Evolutionary conservation across 2,797 vertebrate genomes (phyloP), one percentile per base, ranked within the genome.

Genomic region (Sciurus vulgaris): DNA sequence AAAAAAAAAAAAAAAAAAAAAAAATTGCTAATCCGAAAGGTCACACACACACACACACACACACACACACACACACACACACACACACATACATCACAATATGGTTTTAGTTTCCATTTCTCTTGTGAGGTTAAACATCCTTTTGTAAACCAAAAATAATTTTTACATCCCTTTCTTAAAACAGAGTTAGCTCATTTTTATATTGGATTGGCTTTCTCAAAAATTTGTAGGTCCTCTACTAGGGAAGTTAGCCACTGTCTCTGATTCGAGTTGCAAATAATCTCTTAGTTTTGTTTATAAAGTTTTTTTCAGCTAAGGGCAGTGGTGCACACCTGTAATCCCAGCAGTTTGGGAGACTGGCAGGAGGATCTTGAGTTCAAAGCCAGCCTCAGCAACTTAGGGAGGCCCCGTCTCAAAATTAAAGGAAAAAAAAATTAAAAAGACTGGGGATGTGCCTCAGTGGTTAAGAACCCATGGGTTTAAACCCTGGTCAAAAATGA

Each of bases 101-200:
- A 61, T 87, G 35, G 69, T 65, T 96, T 81, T 79, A 89, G 51
- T 84, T 93, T 94, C 65, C 72, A 61, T 89, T 89, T 95, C n/a
- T 70, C 51, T 93, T 88, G 38, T 88, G 49, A 88, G 4, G 49
- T 83, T 93, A 91, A 22, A 74, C 56, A 54, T 65, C 41, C 20
- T 93, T 74, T 93, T 61, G 11, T 86, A 41, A 93, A 18, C 78
- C 74, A 96, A 76, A 49, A 91, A 73, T 22, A 63, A 85, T 65
- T 82, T 59, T 33, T 91, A 44, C 85, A n/a, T 88, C 59, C 51
- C 28, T 89, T 94, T 89, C 88, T 65, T 93, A 82, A 72, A 74
- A 96, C 92, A 35, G 69, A 65, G 44, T 91, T 87, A 90, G 35
- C 28, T 94, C 9, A 49, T 86, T 95, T 94, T 70, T 84, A 84